Base-by-base conservation (phyloP, 2,888 invertebrate species). In the Seira ritae region DNA sequence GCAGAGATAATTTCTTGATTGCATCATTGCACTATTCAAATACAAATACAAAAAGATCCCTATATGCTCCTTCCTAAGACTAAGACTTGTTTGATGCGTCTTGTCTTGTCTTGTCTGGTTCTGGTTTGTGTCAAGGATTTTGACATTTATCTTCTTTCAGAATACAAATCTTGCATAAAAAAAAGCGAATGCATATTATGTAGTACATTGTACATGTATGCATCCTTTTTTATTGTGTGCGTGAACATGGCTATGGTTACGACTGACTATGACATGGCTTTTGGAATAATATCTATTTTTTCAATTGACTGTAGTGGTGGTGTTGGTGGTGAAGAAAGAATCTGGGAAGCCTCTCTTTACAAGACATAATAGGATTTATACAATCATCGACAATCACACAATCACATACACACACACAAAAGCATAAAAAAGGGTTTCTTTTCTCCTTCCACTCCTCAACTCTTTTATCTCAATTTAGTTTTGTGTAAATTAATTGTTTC, bases 131-230 rank as follows among this genome's bases (percentile, higher is more conserved):
- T 84, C 84, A 84, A 79, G 17, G 55, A 60, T 82, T 78, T 80
- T 65, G 84, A 84, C 84, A 81, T 80, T 84, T 84, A 82, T 85
- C 83, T 83, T 76, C 66, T 83, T 83, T 80, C 84, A 60, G 15
- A 15, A 31, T 31, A 31, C 3, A 55, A 55, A 55, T 24, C 69
- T 24, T n/a, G 37, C 65, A 10, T n/a, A 10, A 62, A 15, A 62
- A 20, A 24, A 69, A n/a, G 37, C 1, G n/a, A 68, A 68, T 37
- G n/a, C 17, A 37, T 17, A 31, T 31, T 31, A 31, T 31, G 3
- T 31, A 2, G 2, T 31, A n/a, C n/a, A n/a, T n/a, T n/a, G n/a
- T n/a, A n/a, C n/a, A n/a, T n/a, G n/a, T n/a, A n/a, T n/a, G n/a
- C n/a, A n/a, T n/a, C n/a, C n/a, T n/a, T n/a, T n/a, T n/a, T n/a